Conservation (phyloP, 2,797 vertebrate genomes). For the Urophycis tenuis region DNA sequence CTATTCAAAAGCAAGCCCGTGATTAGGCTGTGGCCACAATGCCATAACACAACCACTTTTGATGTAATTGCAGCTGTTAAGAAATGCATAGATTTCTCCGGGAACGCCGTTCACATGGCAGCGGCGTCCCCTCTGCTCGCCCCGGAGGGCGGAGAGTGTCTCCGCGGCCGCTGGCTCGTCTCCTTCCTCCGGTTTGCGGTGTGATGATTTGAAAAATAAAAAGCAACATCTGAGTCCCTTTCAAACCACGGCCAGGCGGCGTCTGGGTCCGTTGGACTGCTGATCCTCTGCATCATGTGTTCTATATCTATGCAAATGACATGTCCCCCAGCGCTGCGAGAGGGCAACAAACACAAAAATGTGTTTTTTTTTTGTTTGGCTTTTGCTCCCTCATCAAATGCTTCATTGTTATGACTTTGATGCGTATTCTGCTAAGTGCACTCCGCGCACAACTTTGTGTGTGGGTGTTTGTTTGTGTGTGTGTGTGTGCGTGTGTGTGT, state of each 20-base stretch:
- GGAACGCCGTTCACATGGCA: slow-evolving; percentile 69
- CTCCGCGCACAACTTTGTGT: not conserved
- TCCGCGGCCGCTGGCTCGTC: slow-evolving; percentile 12
- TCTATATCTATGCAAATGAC: slow-evolving; percentile 41
- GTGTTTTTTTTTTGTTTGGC: slow-evolving; percentile 27
- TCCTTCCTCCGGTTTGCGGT: slow-evolving; percentile 45
- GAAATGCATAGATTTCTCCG: slow-evolving; percentile 65
- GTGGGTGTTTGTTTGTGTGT: too few species aligned
- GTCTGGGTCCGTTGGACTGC: slow-evolving; percentile 44
- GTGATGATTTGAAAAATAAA: slow-evolving; percentile 29
- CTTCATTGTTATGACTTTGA: slow-evolving; percentile 32
- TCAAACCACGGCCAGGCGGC: slow-evolving; percentile 22
- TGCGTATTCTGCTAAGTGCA: slow-evolving; percentile 42
- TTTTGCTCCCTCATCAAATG: slow-evolving; percentile 36
- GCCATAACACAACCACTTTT: not conserved
- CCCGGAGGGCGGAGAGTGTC: too few species aligned
- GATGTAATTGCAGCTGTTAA: slow-evolving; percentile 61
- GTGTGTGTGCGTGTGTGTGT: too few species aligned
- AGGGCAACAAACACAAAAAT: slow-evolving; percentile 31
- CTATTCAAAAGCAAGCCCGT: not conserved
- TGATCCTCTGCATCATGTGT: slow-evolving; percentile 35
- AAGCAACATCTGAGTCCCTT: slow-evolving; percentile 56
- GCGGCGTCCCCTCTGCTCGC: slow-evolving; percentile 49
- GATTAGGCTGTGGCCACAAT: slow-evolving; percentile 1
- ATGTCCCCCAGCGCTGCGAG: slow-evolving; percentile 17